Evolutionary conservation across 2,113 vertebrate species (phyloP).

Genomic region (Himantopus leucocephalus): DNA sequence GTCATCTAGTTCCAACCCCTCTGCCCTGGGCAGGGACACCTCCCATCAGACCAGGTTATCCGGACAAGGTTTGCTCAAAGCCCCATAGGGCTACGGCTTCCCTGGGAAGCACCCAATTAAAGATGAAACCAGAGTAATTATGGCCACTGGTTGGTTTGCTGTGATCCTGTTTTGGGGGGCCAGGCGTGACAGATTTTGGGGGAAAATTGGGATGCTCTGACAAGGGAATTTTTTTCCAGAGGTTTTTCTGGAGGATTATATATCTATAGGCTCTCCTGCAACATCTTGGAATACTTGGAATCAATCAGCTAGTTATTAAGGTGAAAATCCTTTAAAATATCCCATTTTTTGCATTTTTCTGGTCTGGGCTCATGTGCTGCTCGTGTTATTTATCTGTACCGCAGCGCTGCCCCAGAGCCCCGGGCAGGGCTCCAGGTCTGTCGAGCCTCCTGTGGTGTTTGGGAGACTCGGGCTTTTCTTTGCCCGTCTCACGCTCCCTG

Average conservation of each 20-base stretch:
- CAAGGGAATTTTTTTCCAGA: neutral
- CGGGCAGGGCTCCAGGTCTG: neutral
- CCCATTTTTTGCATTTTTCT: neutral
- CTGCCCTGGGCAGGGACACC: neutral
- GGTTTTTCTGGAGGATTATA: neutral
- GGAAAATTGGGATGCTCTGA: neutral
- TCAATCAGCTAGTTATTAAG: neutral
- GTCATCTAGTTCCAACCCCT: neutral
- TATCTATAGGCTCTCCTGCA: neutral
- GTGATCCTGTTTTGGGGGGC: neutral
- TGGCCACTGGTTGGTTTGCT: neutral
- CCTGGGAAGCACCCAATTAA: neutral
- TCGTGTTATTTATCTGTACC: rapidly evolving
- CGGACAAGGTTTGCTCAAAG: neutral
- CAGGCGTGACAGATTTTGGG: no score
- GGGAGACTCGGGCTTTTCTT: neutral
- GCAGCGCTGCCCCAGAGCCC: neutral
- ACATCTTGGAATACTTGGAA: neutral
- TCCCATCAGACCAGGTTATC: neutral
- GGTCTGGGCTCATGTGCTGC: no score
- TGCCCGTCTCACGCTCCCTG: constrained; percentile 32
- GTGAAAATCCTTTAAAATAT: neutral
- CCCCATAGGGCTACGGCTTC: neutral
- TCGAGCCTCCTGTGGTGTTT: neutral
- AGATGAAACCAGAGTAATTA: neutral